Base-by-base conservation (phyloP, 2,888 invertebrate species). In the Drosophila rellima region DNA sequence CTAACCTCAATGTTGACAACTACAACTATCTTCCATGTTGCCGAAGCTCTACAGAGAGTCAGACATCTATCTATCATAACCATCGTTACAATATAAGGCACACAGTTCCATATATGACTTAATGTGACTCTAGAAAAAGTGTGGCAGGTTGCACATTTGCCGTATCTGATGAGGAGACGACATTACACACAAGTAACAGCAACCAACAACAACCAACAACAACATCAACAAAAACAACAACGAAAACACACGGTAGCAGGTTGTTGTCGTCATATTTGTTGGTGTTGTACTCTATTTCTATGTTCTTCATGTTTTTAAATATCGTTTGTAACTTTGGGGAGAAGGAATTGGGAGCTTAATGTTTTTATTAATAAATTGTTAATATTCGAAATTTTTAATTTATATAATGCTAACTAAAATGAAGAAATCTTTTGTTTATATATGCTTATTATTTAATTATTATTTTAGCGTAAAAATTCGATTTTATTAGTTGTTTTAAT, bases 1-100 rank as follows among this genome's bases (percentile, higher is more conserved):
- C 78, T 89, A 85, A 85, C 85, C 89, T 77, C 89, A 89, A 82
- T 88, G 70, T 17, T 75, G 83, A 47, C 80, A 77, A 70, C 54
- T 60, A 47, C 80, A 77, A 70, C 54, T 60, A 68, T 56, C 63
- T 63, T 51, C 64, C 42, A 63, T 54, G 47, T 44, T 67, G 65
- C 47, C 68, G 40, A 5, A 40, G 40, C 10, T 42, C 13, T 20
- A 20, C 29, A 33, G 48, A 31, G 6, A 15, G 18, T 10, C 33
- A 40, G 18, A 26, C 20, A 52, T 17, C 60, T 67, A 70, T 72
- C 72, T 61, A 70, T 59, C 47, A 59, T 40, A 37, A 35, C 37
- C 31, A 64, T 65, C 55, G 61, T 77, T 33, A 42, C 31, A 42
- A 42, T 61, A 59, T 74, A 56, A 55, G 61, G 62, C 62, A 56